Evolutionary conservation across 1,140 invertebrate species (phyloP).

Genomic region (Drosophila orena): DNA sequence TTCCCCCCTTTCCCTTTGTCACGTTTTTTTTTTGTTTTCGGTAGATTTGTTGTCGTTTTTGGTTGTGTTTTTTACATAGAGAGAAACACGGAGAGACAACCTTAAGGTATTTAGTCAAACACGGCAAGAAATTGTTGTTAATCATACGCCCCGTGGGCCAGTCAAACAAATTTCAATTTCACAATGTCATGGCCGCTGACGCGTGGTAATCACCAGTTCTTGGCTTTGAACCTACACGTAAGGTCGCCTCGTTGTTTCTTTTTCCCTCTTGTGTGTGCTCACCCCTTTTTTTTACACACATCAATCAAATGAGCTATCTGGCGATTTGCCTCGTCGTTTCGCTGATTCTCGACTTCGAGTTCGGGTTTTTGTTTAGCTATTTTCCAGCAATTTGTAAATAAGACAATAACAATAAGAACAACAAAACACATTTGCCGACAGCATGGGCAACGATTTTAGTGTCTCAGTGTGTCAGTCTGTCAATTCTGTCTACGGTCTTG

Average conservation of each 20-base stretch:
- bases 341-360: constrained; percentile 30
- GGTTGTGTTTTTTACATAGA: constrained; percentile 23
- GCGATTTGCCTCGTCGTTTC: constrained; percentile 64
- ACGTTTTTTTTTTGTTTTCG: constrained; percentile 10
- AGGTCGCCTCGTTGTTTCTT: constrained; percentile 35
- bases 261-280: neutral
- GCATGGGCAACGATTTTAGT: constrained; percentile 73
- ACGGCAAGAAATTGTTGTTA: constrained; percentile 68
- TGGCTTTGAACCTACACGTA: constrained; percentile 83
- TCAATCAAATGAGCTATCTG: constrained; percentile 71
- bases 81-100: constrained; percentile 18
- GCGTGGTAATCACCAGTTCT: constrained; percentile 73
- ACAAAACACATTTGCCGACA: constrained; percentile 48
- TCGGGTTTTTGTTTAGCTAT: constrained; percentile 50
- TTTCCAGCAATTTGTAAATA: constrained; percentile 81
- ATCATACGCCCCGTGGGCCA: constrained; percentile 71
- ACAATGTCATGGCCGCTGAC: constrained; percentile 76
- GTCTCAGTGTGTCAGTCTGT: constrained; percentile 74
- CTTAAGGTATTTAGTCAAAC: constrained; percentile 73
- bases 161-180: constrained; percentile 67
- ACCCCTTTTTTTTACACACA: constrained; percentile 32
- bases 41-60: constrained; percentile 20
- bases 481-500: constrained; percentile 49
- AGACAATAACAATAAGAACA: constrained; percentile 61
- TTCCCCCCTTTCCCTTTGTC: constrained; percentile 17